Evolutionary conservation across 2,888 invertebrate species (phyloP).

Genomic region (Boloria selene): DNA sequence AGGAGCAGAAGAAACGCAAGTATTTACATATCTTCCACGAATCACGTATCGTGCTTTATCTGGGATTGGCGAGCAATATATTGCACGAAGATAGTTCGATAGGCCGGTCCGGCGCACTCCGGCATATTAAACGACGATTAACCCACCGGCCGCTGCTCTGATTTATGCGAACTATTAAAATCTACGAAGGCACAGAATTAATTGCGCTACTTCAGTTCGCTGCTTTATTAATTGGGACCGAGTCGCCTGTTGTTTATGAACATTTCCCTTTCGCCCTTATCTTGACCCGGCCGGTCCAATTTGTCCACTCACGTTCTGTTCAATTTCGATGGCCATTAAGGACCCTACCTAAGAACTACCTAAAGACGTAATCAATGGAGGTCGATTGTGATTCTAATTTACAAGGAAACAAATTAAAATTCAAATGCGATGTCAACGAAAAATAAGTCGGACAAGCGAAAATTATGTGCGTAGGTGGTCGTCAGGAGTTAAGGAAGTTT

Average conservation of each 20-base stretch:
- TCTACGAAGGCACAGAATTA: slow-evolving; percentile 81
- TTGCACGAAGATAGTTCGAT: slow-evolving; percentile 52
- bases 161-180: slow-evolving; percentile 82
- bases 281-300: slow-evolving; percentile 77
- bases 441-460: slow-evolving; percentile 67
- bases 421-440: slow-evolving; percentile 55
- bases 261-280: slow-evolving; percentile 74
- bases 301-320: slow-evolving; percentile 79
- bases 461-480: slow-evolving; percentile 71
- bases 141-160: slow-evolving; percentile 75
- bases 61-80: slow-evolving; percentile 50
- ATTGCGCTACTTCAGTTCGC: slow-evolving; percentile 79
- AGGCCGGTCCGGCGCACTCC: slow-evolving; percentile 52
- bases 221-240: slow-evolving; percentile 81
- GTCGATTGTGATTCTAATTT: slow-evolving; percentile 49
- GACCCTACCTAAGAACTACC: slow-evolving; percentile 64
- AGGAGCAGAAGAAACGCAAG: neutral
- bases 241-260: slow-evolving; percentile 79
- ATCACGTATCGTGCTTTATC: slow-evolving; percentile 60
- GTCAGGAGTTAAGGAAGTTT: slow-evolving; percentile 59
- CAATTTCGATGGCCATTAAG: slow-evolving; percentile 76
- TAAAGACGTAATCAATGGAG: slow-evolving; percentile 33
- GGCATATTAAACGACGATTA: slow-evolving; percentile 81
- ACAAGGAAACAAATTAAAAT: slow-evolving; percentile 54
- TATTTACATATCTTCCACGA: slow-evolving; percentile 32